These are phyloP conservation scores for Poecilobothrus nobilitatus DNA, from an alignment of 2,888 invertebrate species.

Conservation along the genomic window DNA sequence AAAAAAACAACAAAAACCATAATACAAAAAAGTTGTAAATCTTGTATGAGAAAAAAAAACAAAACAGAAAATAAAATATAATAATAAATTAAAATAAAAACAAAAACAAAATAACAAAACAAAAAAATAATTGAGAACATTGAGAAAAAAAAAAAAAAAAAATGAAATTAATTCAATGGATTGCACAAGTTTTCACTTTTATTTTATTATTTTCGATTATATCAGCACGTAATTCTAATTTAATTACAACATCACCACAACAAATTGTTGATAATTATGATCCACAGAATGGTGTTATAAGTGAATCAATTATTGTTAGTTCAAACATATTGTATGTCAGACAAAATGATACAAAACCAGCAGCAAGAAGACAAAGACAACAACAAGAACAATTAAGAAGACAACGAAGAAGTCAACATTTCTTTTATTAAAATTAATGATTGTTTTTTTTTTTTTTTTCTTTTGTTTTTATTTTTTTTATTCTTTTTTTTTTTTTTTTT, in stretches of 20 bases:
- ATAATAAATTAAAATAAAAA: too few species aligned
- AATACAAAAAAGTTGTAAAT: too few species aligned
- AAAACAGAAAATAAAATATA: too few species aligned
- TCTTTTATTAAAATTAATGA: not conserved
- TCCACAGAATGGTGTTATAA: not conserved
- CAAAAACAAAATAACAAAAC: not conserved
- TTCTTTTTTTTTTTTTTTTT: too few species aligned
- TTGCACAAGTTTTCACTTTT: not conserved
- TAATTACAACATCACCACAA: slow-evolving; percentile 6
- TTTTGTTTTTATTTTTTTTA: too few species aligned
- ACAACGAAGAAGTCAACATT: not conserved
- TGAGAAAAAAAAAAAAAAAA: not conserved
- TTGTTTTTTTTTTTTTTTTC: too few species aligned
- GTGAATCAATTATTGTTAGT: slow-evolving; percentile 9
- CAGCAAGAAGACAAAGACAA: not conserved
- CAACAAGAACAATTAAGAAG: not conserved
- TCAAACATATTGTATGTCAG: slow-evolving; percentile 7
- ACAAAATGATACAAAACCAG: not conserved
- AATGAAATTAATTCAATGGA: not conserved
- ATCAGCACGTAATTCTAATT: not conserved
- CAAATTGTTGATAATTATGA: not conserved
- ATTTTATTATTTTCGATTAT: not conserved
- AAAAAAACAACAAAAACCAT: too few species aligned
- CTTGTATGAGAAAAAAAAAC: too few species aligned
- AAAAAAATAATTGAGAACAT: too few species aligned